These are phyloP conservation scores for Peromyscus californicus DNA, from an alignment of 2,113 vertebrate genomes.

Conservation along the genomic window DNA sequence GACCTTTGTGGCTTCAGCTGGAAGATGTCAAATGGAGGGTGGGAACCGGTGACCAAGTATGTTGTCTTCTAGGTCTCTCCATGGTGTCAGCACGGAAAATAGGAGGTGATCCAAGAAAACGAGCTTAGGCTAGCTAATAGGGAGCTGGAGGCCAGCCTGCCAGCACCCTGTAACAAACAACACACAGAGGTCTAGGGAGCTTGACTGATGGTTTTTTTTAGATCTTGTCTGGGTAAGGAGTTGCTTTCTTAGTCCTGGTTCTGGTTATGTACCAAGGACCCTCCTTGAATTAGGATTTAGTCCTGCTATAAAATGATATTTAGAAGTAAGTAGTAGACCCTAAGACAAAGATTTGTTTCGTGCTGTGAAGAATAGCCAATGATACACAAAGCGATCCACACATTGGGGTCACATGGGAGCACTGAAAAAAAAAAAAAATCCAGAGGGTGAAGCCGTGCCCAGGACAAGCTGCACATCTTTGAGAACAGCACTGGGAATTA, in stretches of 20 bases:
- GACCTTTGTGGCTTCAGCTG: background rate
- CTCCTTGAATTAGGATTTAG: background rate
- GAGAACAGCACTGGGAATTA: background rate
- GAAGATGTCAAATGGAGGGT: background rate
- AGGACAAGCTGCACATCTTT: conserved; percentile 3
- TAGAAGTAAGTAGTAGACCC: background rate
- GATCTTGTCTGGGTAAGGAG: background rate
- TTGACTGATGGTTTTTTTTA: background rate
- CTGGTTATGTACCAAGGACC: background rate
- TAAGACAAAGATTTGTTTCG: background rate
- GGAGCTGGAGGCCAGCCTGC: background rate
- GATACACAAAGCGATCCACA: background rate
- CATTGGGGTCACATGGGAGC: background rate
- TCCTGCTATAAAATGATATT: background rate
- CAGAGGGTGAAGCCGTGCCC: background rate
- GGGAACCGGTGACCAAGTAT: background rate
- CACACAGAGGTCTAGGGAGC: background rate
- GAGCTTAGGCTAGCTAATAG: too few relatives aligned
- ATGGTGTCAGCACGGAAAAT: background rate
- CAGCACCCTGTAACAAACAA: background rate
- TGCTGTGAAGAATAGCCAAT: background rate
- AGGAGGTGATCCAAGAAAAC: background rate
- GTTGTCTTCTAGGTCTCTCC: background rate
- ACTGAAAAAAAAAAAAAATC: background rate
- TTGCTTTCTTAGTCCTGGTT: background rate